Evolutionary conservation across 1,140 invertebrate species (phyloP).

Genomic region (Theocolax elegans): DNA sequence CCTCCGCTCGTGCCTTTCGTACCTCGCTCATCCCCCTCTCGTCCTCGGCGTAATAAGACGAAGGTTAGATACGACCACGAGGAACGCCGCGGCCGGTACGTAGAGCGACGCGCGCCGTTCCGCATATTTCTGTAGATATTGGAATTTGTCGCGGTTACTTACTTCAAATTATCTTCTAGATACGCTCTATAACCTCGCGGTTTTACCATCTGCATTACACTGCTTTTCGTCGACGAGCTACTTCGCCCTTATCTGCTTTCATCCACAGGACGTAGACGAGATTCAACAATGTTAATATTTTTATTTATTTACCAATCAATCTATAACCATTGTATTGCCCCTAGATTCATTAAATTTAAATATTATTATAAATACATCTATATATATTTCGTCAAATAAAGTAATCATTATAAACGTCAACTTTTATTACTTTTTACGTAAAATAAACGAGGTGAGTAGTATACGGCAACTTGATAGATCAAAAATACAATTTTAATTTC

Average conservation of each 20-base stretch:
- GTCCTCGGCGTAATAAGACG: constrained; percentile 61
- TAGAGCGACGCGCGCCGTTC: constrained; percentile 51
- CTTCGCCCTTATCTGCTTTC: neutral
- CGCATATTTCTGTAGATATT: constrained; percentile 67
- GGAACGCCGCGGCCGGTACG: constrained; percentile 58
- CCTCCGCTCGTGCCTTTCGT: neutral
- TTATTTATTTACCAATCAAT: too few relatives aligned
- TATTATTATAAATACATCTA: too few relatives aligned
- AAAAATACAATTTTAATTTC: too few relatives aligned
- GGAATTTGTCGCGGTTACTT: constrained; percentile 68
- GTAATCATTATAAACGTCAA: too few relatives aligned
- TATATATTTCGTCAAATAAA: too few relatives aligned
- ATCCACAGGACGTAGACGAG: too few relatives aligned
- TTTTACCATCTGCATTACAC: constrained; percentile 53
- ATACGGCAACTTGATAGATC: too few relatives aligned
- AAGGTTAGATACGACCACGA: constrained; percentile 62
- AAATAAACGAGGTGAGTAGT: too few relatives aligned
- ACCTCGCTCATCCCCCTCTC: neutral
- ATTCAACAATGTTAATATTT: too few relatives aligned
- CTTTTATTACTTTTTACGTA: too few relatives aligned
- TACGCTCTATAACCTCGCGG: constrained; percentile 56
- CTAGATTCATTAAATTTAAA: too few relatives aligned
- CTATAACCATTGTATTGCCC: too few relatives aligned
- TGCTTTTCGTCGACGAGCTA: constrained; percentile 10
- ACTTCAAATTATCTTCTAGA: constrained; percentile 66